Base-by-base conservation (phyloP, 1,140 invertebrate genomes). In the Heliconius eleuchia region DNA sequence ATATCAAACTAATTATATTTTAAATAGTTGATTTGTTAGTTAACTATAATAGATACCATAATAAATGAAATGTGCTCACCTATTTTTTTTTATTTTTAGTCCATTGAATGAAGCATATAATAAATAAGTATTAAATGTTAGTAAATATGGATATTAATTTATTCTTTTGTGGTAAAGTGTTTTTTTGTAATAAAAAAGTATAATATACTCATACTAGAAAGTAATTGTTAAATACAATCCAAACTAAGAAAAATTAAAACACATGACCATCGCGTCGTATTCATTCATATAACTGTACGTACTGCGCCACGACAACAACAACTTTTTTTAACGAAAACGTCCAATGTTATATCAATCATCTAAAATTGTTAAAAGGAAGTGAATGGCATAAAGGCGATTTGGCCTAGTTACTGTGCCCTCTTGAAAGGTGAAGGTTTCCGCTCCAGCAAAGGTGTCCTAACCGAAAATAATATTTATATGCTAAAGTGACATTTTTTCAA, bases 401-500 rank as follows among this genome's bases (percentile, higher is more conserved):
- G 80, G 23, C 74, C 80, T 71, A 76, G 71, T 77, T 82, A 46
- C 57, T 39, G 39, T 75, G 76, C 39, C 79, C 52, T 66, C 74
- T 73, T 39, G 19, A 82, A 82, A 82, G 80, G 80, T 79, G 77
- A 82, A 82, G 80, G 80, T 80, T 72, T 66, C 8, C 16, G 39
- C 5, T 70, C 1, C 55, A 34, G 34, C 74, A 19, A 71, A 71
- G 46, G 39, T 76, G 60, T 19, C 60, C 37, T 76, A 76, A 76
- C 57, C 16, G 9, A 37, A 46, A 70, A 66, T 23, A 76, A 30
- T 27, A 66, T 66, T 16, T 66, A 66, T 66, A 30, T 27, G 3
- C 0, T 27, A 5, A 5, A 27, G 13, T 66, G 1, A 27, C 9
- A 66, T 66, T 27, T 55, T 30, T 66, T 66, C 60, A 66, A 66